Evolutionary conservation across 1,140 invertebrate genomes (phyloP), one percentile per base, ranked within the genome.

Genomic region (Zaprionus lachaisei): DNA sequence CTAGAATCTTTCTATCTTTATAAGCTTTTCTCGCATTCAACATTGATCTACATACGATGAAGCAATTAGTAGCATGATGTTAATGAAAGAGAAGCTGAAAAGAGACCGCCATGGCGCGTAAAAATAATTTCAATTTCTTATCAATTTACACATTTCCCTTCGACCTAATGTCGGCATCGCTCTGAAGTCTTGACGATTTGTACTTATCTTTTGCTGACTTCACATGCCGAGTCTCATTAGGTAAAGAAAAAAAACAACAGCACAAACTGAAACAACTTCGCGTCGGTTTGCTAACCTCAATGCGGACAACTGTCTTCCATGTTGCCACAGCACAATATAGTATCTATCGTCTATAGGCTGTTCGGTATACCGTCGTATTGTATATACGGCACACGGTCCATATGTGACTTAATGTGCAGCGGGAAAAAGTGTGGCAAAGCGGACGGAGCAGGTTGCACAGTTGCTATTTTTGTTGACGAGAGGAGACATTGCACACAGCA

Each of bases 271-370:
- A 47, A 77, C 56, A 69, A 51, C 47, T 69, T 87, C 55, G 85
- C 71, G 80, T 72, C 80, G 81, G 79, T 89, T 89, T 89, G 75
- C 79, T 89, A 89, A 89, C 84, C 85, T 75, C 84, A 90, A 79
- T 89, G 74, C 41, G 69, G 81, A 41, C 79, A 71, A 73, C 58
- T 55, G 54, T 58, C 65, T 72, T 58, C 31, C 22, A 57, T 54
- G 56, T 38, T 38, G 24, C 41, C 63, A 15, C 41, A 47, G 62
- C 14, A 58, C 28, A 68, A 22, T 24, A n/a, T n/a, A 41, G 15
- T 22, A 69, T 76, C 68, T 70, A 75, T 70, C 38, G 56, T 49
- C 62, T 41, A 61, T 70, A 61, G 61, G 4, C 26, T 12, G 14
- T 38, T 28, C 12, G n/a, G 24, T 38, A 38, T 34, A 63, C 31